These are phyloP conservation scores for Karalla daura DNA, from an alignment of 2,797 vertebrate species.

Conservation along the genomic window DNA sequence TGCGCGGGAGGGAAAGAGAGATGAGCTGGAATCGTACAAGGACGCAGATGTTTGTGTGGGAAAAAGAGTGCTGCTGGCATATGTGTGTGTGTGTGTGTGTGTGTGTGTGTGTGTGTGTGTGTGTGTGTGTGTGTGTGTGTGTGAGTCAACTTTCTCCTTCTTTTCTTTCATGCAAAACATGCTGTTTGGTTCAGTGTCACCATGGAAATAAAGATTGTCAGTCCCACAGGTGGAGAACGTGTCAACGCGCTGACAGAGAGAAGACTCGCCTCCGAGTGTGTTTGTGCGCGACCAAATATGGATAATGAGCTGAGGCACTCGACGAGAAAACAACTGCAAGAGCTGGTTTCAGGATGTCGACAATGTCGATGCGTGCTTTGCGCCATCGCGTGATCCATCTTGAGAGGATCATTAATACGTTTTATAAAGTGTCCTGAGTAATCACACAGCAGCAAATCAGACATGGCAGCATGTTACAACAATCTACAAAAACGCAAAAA, in stretches of 20 bases:
- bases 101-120: not conserved
- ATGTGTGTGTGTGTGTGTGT: not conserved
- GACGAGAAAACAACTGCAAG: conserved; percentile 14
- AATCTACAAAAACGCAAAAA: not conserved
- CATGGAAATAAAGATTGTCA: conserved; percentile 46
- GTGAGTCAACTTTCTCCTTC: not conserved
- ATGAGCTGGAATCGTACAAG: too few relatives aligned
- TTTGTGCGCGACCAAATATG: conserved; percentile 43
- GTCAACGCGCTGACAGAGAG: conserved; percentile 45
- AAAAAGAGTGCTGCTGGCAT: too few relatives aligned
- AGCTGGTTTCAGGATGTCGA: conserved; percentile 6
- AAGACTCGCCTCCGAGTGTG: conserved; percentile 30
- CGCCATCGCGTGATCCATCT: conserved; percentile 1
- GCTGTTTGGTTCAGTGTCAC: conserved; percentile 37
- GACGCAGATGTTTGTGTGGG: too few relatives aligned
- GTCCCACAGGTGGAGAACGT: conserved; percentile 43
- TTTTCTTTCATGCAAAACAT: conserved; percentile 10
- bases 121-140: not conserved
- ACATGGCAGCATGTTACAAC: not conserved
- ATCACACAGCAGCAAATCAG: not conserved
- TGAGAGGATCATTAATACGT: conserved; percentile 21
- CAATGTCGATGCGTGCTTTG: conserved; percentile 3
- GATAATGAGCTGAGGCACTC: conserved; percentile 59
- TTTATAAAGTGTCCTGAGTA: not conserved
- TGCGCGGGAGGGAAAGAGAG: not conserved